These are phyloP conservation scores for Phymatocera aterrima DNA, from an alignment of 2,888 invertebrate genomes.

Conservation along the genomic window DNA sequence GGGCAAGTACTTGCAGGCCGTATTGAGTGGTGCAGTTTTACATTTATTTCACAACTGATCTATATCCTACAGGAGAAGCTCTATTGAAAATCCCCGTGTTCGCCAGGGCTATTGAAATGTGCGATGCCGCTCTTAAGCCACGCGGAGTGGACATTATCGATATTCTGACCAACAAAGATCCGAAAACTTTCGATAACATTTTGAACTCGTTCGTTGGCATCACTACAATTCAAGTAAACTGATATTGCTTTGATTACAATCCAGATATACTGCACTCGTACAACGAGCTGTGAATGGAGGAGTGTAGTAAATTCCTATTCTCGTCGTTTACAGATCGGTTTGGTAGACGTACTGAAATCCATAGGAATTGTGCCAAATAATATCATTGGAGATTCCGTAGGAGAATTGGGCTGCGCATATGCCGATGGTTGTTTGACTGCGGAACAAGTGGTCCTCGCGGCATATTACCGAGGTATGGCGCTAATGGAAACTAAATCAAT, in stretches of 20 bases:
- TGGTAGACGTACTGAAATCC: slow-evolving; percentile 80
- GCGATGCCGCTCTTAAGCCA: slow-evolving; percentile 77
- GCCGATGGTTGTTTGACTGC: slow-evolving; percentile 92
- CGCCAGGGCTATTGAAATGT: slow-evolving; percentile 80
- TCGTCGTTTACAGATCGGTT: slow-evolving; percentile 75
- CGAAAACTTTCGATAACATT: slow-evolving; percentile 80
- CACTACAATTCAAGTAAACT: slow-evolving; percentile 80
- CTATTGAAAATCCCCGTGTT: slow-evolving; percentile 84
- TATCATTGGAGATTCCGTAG: slow-evolving; percentile 93
- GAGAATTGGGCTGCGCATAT: slow-evolving; percentile 96
- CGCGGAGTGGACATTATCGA: slow-evolving; percentile 80
- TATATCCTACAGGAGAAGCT: slow-evolving; percentile 82
- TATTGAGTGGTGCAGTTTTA: too few species aligned
- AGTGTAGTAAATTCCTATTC: neutral
- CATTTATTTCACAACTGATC: slow-evolving; percentile 55
- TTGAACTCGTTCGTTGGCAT: slow-evolving; percentile 85
- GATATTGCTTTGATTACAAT: too few species aligned
- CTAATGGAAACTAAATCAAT: slow-evolving; percentile 75
- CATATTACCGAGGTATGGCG: slow-evolving; percentile 77
- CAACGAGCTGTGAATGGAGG: too few species aligned
- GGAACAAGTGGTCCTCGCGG: slow-evolving; percentile 78
- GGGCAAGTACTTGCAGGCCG: slow-evolving; percentile 77
- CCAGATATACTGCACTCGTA: too few species aligned
- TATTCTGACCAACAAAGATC: slow-evolving; percentile 78
- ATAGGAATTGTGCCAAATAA: slow-evolving; percentile 83